Conservation (phyloP, 1,140 invertebrate genomes). For the Temnothorax longispinosus region DNA sequence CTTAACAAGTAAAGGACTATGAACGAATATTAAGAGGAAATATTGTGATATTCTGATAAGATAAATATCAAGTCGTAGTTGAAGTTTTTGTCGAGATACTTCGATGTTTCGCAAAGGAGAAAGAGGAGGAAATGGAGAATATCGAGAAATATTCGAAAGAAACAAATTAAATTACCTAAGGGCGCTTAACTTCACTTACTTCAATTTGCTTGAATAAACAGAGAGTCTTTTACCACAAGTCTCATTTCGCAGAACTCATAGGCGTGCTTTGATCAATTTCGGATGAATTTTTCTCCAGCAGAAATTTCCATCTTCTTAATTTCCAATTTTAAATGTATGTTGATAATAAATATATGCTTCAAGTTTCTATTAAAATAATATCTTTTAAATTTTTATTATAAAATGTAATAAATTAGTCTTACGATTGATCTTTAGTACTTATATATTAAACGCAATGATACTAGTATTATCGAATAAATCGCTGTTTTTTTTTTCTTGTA, state of each 20-base stretch:
- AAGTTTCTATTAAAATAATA: background rate
- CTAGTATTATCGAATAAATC: background rate
- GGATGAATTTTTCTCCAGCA: background rate
- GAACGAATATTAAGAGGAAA: background rate
- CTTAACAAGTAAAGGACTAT: background rate
- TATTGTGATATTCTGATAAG: background rate
- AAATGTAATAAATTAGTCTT: background rate
- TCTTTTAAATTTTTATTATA: background rate
- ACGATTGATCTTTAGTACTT: background rate
- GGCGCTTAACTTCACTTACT: constrained; percentile 27
- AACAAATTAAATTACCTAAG: constrained; percentile 47
- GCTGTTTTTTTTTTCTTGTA: background rate
- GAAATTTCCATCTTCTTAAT: background rate
- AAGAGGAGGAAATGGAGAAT: background rate
- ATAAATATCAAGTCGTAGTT: constrained; percentile 43
- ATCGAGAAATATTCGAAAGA: constrained; percentile 46
- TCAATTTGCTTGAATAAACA: constrained; percentile 38
- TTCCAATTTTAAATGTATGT: background rate
- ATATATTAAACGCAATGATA: background rate
- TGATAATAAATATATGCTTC: background rate
- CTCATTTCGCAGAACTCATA: constrained; percentile 42
- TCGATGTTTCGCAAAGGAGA: background rate
- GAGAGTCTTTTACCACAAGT: background rate
- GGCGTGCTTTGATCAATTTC: constrained; percentile 21
- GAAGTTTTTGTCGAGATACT: background rate